These are phyloP conservation scores for Chymomyza caudatula DNA, from an alignment of 2,888 invertebrate genomes.

Conservation along the genomic window DNA sequence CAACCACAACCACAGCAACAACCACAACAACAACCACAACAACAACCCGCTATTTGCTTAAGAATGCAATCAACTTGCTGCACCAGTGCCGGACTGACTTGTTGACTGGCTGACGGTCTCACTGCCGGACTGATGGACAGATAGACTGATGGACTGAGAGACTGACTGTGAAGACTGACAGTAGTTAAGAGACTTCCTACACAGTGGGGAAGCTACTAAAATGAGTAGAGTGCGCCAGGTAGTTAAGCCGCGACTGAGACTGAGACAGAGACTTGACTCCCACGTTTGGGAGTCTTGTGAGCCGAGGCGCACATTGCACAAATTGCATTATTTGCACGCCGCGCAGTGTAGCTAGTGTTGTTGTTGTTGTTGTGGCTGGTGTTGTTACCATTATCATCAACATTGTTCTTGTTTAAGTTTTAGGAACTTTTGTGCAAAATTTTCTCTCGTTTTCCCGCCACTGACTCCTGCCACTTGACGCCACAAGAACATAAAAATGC, in stretches of 20 bases:
- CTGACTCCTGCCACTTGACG: constrained; percentile 59
- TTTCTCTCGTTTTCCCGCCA: constrained; percentile 7
- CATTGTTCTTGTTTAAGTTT: constrained; percentile 63
- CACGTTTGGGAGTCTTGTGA: constrained; percentile 50
- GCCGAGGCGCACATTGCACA: constrained; percentile 63
- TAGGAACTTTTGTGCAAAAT: constrained; percentile 9
- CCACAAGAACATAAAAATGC: constrained; percentile 72
- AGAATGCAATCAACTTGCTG: constrained; percentile 50
- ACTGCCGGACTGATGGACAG: background rate
- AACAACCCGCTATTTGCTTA: constrained; percentile 19
- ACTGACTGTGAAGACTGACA: constrained; percentile 46
- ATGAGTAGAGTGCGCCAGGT: constrained; percentile 41
- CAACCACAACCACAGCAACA: constrained; percentile 29
- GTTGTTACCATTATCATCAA: constrained; percentile 66
- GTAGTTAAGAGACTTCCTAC: constrained; percentile 48
- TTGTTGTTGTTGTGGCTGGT: constrained; percentile 29
- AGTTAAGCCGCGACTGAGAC: constrained; percentile 8
- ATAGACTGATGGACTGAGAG: constrained; percentile 31
- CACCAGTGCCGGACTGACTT: background rate
- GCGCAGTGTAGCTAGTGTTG: constrained; percentile 41
- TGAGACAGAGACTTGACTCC: constrained; percentile 51
- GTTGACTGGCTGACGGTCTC: background rate
- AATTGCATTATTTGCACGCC: constrained; percentile 72
- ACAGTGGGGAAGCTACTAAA: constrained; percentile 71
- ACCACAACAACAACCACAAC: background rate